These are phyloP conservation scores for Pseudocheirus occidentalis DNA, from an alignment of 2,797 vertebrate genomes.

Conservation along the genomic window DNA sequence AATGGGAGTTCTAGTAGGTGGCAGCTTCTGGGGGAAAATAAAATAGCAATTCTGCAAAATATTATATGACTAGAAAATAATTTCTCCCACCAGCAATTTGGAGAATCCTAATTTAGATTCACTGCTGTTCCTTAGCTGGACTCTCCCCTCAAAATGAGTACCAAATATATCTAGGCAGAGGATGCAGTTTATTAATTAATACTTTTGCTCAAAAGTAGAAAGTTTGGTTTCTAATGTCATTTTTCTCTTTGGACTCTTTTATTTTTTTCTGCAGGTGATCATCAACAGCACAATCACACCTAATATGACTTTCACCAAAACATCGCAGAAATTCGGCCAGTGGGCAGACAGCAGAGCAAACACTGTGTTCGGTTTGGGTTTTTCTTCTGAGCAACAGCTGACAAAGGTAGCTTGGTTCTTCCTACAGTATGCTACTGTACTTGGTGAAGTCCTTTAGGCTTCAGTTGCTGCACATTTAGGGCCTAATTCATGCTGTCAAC, in stretches of 20 bases:
- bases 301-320: conserved; percentile 99
- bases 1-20: neutral
- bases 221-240: rapidly evolving
- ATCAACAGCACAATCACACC: conserved; percentile 99
- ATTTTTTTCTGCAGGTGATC: conserved; percentile 89
- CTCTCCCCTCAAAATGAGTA: neutral
- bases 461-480: rapidly evolving
- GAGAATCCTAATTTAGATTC: conserved; percentile 22
- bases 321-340: conserved; percentile 97
- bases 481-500: rapidly evolving
- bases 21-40: neutral
- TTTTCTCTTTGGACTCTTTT: neutral
- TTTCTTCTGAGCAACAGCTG: conserved; percentile 94
- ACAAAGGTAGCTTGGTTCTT: conserved; percentile 87
- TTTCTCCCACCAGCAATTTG: neutral
- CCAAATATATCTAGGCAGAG: rapidly evolving
- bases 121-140: neutral
- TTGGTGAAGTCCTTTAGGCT: rapidly evolving
- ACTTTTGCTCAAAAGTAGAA: neutral
- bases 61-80: neutral
- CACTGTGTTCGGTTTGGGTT: conserved; percentile 96
- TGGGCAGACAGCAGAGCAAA: conserved; percentile 99
- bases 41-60: conserved; percentile 10
- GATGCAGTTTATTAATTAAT: rapidly evolving
- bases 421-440: rapidly evolving